These are phyloP conservation scores for Liodrosophila aerea DNA, from an alignment of 2,888 invertebrate genomes.

Conservation along the genomic window DNA sequence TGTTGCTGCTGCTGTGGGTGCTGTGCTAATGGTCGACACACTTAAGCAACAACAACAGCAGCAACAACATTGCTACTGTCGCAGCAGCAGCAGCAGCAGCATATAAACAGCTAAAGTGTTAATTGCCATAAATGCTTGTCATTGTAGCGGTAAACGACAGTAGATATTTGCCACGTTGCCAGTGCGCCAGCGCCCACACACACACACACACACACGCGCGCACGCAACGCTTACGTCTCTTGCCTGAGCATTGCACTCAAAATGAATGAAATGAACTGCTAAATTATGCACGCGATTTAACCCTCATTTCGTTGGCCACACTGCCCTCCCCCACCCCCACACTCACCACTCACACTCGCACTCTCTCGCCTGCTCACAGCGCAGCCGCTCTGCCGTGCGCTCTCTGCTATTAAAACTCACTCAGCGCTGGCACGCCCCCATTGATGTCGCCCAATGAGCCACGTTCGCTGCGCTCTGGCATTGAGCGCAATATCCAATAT, in stretches of 20 bases:
- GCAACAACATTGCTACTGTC: slow-evolving; percentile 15
- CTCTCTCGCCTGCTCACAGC: slow-evolving; percentile 35
- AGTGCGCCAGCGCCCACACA: slow-evolving; percentile 65
- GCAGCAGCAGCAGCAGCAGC: slow-evolving; percentile 49
- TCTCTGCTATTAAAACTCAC: slow-evolving; percentile 36
- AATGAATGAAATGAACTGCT: slow-evolving; percentile 79
- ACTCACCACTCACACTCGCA: slow-evolving; percentile 18
- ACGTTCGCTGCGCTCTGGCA: slow-evolving; percentile 26
- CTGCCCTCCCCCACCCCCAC: slow-evolving; percentile 1
- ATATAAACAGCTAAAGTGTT: slow-evolving; percentile 83
- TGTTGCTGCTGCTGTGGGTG: slow-evolving; percentile 44
- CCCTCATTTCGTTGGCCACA: slow-evolving; percentile 70
- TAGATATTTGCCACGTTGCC: slow-evolving; percentile 81
- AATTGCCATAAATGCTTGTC: slow-evolving; percentile 83
- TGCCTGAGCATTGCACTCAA: slow-evolving; percentile 67
- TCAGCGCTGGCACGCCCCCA: slow-evolving; percentile 58
- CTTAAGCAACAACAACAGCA: slow-evolving; percentile 63
- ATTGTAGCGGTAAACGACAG: slow-evolving; percentile 82
- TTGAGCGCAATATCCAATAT: slow-evolving; percentile 46
- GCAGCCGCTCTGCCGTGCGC: slow-evolving; percentile 10
- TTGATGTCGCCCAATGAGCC: slow-evolving; percentile 11
- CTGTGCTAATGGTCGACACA: slow-evolving; percentile 72
- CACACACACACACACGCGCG: slow-evolving; percentile 20
- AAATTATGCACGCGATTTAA: slow-evolving; percentile 80
- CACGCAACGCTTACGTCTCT: slow-evolving; percentile 42